phyloP scores from a whole-genome alignment of 2,888 invertebrate genomes.

The Ophion obscuratus region DNA sequence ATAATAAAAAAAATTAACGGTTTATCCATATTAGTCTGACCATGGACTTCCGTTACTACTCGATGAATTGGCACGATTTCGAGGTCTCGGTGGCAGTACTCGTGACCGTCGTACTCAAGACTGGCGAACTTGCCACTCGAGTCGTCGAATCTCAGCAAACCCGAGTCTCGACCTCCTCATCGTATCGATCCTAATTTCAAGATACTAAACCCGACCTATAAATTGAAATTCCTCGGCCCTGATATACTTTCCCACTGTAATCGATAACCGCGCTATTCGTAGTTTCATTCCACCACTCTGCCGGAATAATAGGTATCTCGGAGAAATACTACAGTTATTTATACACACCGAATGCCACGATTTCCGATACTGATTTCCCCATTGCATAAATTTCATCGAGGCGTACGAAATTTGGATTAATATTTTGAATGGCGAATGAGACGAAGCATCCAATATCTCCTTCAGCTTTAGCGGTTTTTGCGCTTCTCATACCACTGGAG shows the following conservation, averaged over 20 bases:
- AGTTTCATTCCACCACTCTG: background rate
- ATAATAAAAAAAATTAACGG: background rate
- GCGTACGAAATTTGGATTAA: background rate
- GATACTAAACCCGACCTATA: slow-evolving; percentile 49
- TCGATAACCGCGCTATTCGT: slow-evolving; percentile 48
- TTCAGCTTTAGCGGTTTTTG: background rate
- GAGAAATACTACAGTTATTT: background rate
- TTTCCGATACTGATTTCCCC: background rate
- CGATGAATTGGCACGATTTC: background rate
- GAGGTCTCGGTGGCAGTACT: background rate
- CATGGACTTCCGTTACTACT: background rate
- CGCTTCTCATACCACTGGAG: background rate
- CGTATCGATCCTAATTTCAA: slow-evolving; percentile 53
- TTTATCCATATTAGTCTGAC: background rate
- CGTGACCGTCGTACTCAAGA: background rate
- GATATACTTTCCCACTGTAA: slow-evolving; percentile 39
- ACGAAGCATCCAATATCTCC: background rate
- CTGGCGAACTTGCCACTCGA: background rate
- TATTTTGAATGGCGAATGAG: slow-evolving; percentile 20
- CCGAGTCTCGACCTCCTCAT: slow-evolving; percentile 26
- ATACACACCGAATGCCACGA: background rate
- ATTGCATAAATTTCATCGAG: background rate
- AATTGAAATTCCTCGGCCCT: slow-evolving; percentile 65
- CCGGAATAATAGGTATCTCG: background rate
- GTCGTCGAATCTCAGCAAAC: background rate